Percentiles rank a stretch among this genome's conserved stretches.
These are phyloP conservation scores for Amyelois transitella DNA, from an alignment of 1,140 invertebrate species.

Conservation along the genomic window DNA sequence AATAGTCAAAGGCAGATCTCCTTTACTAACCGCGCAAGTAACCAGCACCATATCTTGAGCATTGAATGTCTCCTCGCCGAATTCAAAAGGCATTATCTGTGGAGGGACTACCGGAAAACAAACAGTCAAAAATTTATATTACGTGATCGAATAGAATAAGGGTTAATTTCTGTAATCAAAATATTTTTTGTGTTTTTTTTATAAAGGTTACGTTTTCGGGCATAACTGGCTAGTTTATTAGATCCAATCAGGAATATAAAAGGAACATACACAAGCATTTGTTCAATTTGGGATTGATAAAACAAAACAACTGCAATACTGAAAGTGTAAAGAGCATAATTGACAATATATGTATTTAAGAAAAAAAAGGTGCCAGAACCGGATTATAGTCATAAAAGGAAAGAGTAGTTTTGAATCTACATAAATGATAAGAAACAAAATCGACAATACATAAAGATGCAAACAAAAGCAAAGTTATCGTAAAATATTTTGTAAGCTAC, in stretches of 20 bases:
- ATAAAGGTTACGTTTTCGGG: too few relatives aligned
- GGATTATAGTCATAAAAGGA: background rate
- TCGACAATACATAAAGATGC: background rate
- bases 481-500: constrained; percentile 40
- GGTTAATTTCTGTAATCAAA: too few relatives aligned
- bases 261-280: too few relatives aligned
- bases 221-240: too few relatives aligned
- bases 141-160: background rate
- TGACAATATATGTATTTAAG: too few relatives aligned
- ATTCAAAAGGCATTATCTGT: constrained; percentile 77
- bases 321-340: background rate
- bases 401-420: background rate
- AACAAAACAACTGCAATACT: background rate
- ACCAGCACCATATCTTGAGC: constrained; percentile 77
- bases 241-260: too few relatives aligned
- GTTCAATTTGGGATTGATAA: too few relatives aligned
- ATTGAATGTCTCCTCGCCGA: constrained; percentile 74
- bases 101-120: constrained; percentile 69
- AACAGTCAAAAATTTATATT: too few relatives aligned
- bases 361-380: too few relatives aligned
- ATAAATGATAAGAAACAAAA: background rate
- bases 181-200: too few relatives aligned
- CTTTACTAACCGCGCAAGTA: constrained; percentile 76
- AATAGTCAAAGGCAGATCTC: constrained; percentile 79
- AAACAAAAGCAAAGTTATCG: constrained; percentile 15